Percentiles rank a stretch among this genome's conserved stretches.
Evolutionary conservation across 1,140 invertebrate genomes (phyloP).

Genomic region (Mercenaria mercenaria): DNA sequence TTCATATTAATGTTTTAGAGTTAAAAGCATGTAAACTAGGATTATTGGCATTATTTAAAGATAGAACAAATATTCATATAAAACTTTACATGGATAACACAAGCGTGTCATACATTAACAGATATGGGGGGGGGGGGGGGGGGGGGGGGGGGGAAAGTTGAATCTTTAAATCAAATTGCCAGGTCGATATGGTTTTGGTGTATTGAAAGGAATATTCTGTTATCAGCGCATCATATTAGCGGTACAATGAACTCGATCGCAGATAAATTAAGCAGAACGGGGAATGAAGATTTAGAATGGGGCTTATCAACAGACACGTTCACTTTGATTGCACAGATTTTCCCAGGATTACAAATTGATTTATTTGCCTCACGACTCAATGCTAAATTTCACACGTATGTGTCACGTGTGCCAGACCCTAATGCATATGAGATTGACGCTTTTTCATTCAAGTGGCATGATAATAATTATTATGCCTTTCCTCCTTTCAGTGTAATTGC

Average conservation of each 20-base stretch:
- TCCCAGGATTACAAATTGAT: slow-evolving; percentile 33
- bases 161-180: not conserved
- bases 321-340: not conserved
- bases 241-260: slow-evolving; percentile 45
- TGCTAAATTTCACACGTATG: slow-evolving; percentile 50
- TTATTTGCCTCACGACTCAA: slow-evolving; percentile 68
- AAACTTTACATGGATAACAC: not conserved
- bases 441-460: slow-evolving; percentile 63
- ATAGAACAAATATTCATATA: not conserved
- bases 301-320: not conserved
- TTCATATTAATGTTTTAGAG: not conserved
- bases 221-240: slow-evolving; percentile 50
- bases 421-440: slow-evolving; percentile 63
- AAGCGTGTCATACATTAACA: too few relatives aligned
- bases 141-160: too few relatives aligned
- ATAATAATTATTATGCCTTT: slow-evolving; percentile 54
- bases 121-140: too few relatives aligned
- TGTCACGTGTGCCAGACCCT: slow-evolving; percentile 61
- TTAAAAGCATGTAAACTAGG: not conserved
- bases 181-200: not conserved
- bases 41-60: not conserved
- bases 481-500: slow-evolving; percentile 64
- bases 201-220: slow-evolving; percentile 34
- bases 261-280: slow-evolving; percentile 29
- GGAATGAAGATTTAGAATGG: slow-evolving; percentile 61